These are phyloP conservation scores for Cynaeus angustus DNA, from an alignment of 2,888 invertebrate genomes.

Conservation along the genomic window DNA sequence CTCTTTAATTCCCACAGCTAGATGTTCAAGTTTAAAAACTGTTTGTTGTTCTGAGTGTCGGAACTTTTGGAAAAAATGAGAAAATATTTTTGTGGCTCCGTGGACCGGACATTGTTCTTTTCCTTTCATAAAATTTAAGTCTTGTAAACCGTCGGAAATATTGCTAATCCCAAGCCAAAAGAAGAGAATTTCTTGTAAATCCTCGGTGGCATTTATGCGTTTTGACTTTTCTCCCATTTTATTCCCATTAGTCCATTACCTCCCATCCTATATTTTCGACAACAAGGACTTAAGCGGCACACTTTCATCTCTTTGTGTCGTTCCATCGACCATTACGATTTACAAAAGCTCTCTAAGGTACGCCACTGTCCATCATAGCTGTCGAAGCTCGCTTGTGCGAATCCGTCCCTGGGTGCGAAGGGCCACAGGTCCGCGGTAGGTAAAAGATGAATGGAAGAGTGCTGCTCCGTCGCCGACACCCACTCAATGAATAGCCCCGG, in stretches of 20 bases:
- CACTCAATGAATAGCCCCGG: constrained; percentile 63
- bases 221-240: neutral
- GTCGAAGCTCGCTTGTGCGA: constrained; percentile 25
- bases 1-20: too few species aligned
- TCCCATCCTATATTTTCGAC: neutral
- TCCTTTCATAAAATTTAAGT: too few species aligned
- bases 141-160: too few species aligned
- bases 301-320: constrained; percentile 7
- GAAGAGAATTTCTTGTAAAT: neutral
- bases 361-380: constrained; percentile 28
- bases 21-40: too few species aligned
- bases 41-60: too few species aligned
- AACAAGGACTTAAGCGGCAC: constrained; percentile 6
- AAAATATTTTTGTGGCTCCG: too few species aligned
- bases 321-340: neutral
- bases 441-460: constrained; percentile 75
- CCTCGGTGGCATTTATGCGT: neutral
- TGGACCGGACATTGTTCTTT: too few species aligned
- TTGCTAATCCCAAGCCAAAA: too few species aligned
- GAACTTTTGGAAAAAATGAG: too few species aligned
- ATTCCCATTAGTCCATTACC: neutral
- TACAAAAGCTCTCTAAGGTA: constrained; percentile 17
- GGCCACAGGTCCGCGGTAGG: constrained; percentile 72
- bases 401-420: constrained; percentile 29
- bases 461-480: constrained; percentile 73